phyloP scores from a whole-genome alignment of 2,797 vertebrate species.

The Siniperca obscura region DNA sequence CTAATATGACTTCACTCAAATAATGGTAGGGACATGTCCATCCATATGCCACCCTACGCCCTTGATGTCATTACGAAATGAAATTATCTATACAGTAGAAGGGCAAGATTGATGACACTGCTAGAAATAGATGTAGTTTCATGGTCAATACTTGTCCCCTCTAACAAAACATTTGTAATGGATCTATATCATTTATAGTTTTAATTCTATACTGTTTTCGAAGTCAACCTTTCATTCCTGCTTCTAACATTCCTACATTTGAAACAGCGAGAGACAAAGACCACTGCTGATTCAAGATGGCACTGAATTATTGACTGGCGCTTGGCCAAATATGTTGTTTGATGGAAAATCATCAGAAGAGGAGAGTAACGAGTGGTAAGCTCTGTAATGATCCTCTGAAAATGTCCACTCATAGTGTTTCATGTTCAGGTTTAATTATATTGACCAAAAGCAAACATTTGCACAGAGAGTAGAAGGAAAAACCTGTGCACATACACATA shows the following conservation, averaged over 20 bases:
- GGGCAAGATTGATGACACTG: slow-evolving; percentile 24
- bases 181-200: background rate
- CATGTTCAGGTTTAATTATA: slow-evolving; percentile 16
- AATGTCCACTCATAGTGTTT: slow-evolving; percentile 28
- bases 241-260: slow-evolving; percentile 5
- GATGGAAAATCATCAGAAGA: slow-evolving; percentile 39
- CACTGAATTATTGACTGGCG: slow-evolving; percentile 45
- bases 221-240: background rate
- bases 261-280: slow-evolving; percentile 40
- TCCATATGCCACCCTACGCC: too few relatives aligned
- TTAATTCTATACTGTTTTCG: background rate
- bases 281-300: slow-evolving; percentile 24
- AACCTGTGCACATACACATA: background rate
- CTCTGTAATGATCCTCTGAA: slow-evolving; percentile 27
- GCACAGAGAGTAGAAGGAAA: background rate
- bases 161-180: slow-evolving; percentile 29
- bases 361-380: slow-evolving; percentile 29
- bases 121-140: slow-evolving; percentile 16
- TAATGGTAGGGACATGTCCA: too few relatives aligned
- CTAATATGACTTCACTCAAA: too few relatives aligned
- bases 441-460: slow-evolving; percentile 13
- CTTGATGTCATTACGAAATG: slow-evolving; percentile 1
- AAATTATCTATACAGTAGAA: slow-evolving; percentile 1
- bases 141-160: slow-evolving; percentile 32
- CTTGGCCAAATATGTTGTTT: slow-evolving; percentile 35